Evolutionary conservation across 2,888 invertebrate species (phyloP), one percentile per base, ranked within the genome.

Genomic region (Drepanosiphum platanoidis): DNA sequence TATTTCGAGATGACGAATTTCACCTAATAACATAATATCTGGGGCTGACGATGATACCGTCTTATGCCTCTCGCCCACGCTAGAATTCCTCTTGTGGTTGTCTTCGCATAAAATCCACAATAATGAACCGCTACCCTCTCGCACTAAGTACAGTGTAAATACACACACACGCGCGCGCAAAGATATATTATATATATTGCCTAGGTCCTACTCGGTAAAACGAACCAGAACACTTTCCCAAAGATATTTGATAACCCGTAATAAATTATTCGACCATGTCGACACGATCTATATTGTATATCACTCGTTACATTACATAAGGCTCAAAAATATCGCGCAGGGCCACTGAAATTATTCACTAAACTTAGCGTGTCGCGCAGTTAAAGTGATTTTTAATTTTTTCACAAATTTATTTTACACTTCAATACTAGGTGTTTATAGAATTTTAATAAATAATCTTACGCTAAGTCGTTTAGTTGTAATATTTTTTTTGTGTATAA

Each of bases 181-280:
- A 5, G 15, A 3, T 42, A 42, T 13, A 42, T 42, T 52, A 22
- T 18, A 18, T 22, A 52, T 52, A 22, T 52, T 52, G 22, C 52
- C 34, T 75, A 75, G n/a, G 32, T 58, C 32, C 34, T 3, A 15
- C 27, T 5, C 9, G 13, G 3, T 39, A 78, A 78, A 78, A 42
- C 66, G 27, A 66, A 52, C 52, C 70, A 70, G 36, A 3, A 80
- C 52, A 70, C 70, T 80, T 27, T 18, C 18, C 52, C 32, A 34
- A 52, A 80, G 52, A 80, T 52, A 80, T 70, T 80, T 70, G 80
- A 80, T 80, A 79, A 79, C 79, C 66, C 66, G 42, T 66, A 42
- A 80, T 80, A 80, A 80, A 70, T 70, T 80, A 70, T 70, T 70
- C 52, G 34, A 68, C 68, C 58, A 70, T 52, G 80, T 68, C 70